Conservation (phyloP, 2,113 vertebrate genomes). For the Antigone vipio region DNA sequence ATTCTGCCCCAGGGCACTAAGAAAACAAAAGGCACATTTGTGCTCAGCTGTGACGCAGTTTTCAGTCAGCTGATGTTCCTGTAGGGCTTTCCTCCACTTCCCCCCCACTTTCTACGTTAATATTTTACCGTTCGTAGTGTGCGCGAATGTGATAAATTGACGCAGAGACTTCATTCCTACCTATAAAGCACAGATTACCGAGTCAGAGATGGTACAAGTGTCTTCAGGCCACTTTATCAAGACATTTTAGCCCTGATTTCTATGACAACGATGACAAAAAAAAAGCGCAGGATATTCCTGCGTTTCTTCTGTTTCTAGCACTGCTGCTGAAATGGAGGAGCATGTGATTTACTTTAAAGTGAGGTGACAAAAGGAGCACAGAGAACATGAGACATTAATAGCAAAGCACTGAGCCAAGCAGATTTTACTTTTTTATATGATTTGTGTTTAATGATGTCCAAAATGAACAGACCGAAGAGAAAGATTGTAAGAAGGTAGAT, state of each 20-base stretch:
- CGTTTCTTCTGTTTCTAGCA: not conserved
- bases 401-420: not conserved
- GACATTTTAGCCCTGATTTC: not conserved
- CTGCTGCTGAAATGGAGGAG: not conserved
- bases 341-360: not conserved
- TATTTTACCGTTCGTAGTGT: not conserved
- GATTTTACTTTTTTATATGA: not conserved
- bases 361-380: not conserved
- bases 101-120: not conserved
- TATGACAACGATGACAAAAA: not conserved
- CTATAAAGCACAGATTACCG: not conserved
- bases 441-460: not conserved
- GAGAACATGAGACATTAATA: not conserved
- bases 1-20: not conserved
- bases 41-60: not conserved
- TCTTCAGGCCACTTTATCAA: not conserved
- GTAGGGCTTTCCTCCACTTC: not conserved
- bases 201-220: not conserved
- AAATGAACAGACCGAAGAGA: not conserved
- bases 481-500: not conserved
- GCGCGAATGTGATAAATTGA: not conserved
- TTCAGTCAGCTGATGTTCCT: not conserved
- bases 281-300: not conserved
- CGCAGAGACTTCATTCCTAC: not conserved
- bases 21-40: conserved; percentile 35